A percentile compares a stretch with the other conserved stretches of the same genome.
These are phyloP conservation scores for Osmerus mordax DNA, from an alignment of 2,113 vertebrate species.

Conservation along the genomic window DNA sequence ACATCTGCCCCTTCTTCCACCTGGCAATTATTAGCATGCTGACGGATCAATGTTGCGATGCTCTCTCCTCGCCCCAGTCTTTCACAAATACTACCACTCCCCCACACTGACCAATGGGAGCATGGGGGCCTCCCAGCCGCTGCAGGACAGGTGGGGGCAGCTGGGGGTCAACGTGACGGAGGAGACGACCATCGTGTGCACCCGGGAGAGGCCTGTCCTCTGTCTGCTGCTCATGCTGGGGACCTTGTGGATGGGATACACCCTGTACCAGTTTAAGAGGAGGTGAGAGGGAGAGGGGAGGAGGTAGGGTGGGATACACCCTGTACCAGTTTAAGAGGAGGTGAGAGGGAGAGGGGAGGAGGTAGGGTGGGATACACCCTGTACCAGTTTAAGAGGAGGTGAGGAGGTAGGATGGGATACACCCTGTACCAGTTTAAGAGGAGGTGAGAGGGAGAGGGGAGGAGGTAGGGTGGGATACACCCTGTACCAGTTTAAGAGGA, in stretches of 20 bases:
- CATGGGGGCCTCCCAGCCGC: conserved; percentile 45
- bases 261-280: conserved; percentile 95
- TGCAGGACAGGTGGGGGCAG: conserved; percentile 27
- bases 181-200: conserved; percentile 66
- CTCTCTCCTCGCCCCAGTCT: conserved; percentile 72
- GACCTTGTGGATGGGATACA: conserved; percentile 96
- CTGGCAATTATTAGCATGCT: too few species aligned
- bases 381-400: conserved; percentile 97
- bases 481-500: conserved; percentile 95
- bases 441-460: conserved; percentile 69
- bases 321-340: conserved; percentile 96
- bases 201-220: conserved; percentile 85
- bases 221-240: conserved; percentile 95
- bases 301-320: conserved; percentile 66
- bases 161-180: conserved; percentile 55
- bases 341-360: conserved; percentile 58
- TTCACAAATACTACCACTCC: conserved; percentile 84
- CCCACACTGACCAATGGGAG: conserved; percentile 66
- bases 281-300: conserved; percentile 73
- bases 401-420: conserved; percentile 66
- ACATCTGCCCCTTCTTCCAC: too few species aligned
- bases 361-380: conserved; percentile 83
- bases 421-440: conserved; percentile 97
- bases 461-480: conserved; percentile 69
- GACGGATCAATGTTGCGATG: neutral